phyloP scores from a whole-genome alignment of 2,113 vertebrate species.

The Sclerurus mexicanus region DNA sequence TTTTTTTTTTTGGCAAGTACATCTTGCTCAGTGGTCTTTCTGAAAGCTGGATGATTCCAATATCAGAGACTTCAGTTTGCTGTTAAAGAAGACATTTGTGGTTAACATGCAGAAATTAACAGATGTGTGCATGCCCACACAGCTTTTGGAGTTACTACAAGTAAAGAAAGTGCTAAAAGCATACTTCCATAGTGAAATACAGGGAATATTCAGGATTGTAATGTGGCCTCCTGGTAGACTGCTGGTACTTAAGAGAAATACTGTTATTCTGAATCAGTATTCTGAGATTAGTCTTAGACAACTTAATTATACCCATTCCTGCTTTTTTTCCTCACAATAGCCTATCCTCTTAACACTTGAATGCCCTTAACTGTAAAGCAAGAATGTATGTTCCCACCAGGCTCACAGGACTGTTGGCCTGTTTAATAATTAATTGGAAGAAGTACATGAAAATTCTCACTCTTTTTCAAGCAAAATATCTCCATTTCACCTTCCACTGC shows the following conservation, averaged over 20 bases:
- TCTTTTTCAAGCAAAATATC: background rate
- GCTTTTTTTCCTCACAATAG: background rate
- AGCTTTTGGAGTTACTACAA: background rate
- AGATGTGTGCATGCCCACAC: fast-evolving
- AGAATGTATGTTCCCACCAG: background rate
- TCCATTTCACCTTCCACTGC: background rate
- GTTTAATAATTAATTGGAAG: background rate
- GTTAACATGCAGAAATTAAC: background rate
- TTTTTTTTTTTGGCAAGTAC: too few relatives aligned
- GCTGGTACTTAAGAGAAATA: background rate
- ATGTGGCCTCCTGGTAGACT: background rate
- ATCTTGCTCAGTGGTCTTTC: background rate
- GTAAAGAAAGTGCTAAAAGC: background rate
- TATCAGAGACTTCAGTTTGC: background rate
- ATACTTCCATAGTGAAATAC: background rate
- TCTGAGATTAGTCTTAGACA: background rate
- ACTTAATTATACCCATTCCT: background rate
- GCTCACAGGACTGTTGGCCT: background rate
- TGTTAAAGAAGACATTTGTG: fast-evolving
- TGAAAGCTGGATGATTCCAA: background rate
- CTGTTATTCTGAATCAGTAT: background rate
- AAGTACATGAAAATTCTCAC: background rate
- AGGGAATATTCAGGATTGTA: background rate
- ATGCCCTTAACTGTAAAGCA: background rate
- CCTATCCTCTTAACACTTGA: background rate